These are phyloP conservation scores for Acromyrmex charruanus DNA, from an alignment of 1,140 invertebrate species.

Conservation along the genomic window DNA sequence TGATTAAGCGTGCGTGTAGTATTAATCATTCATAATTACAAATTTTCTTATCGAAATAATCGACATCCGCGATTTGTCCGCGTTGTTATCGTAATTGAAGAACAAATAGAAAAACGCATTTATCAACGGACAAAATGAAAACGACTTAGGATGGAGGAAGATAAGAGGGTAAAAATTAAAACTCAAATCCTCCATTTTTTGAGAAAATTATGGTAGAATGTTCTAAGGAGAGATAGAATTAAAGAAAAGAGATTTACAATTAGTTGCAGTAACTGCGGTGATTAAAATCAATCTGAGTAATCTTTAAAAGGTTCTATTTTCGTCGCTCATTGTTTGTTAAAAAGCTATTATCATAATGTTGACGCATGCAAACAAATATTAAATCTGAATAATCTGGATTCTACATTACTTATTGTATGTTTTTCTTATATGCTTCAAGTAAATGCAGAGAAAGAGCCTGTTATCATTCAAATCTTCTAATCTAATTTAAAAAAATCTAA, in stretches of 20 bases:
- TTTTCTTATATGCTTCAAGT: too few species aligned
- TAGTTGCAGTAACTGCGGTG: neutral
- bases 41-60: neutral
- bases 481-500: too few species aligned
- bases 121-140: neutral
- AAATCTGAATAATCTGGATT: too few species aligned
- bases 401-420: too few species aligned
- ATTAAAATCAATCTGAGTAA: too few species aligned
- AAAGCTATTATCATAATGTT: too few species aligned
- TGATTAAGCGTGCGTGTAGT: constrained; percentile 11
- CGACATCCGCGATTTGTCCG: neutral
- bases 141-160: neutral
- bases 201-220: neutral
- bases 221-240: neutral
- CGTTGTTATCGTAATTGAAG: neutral
- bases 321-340: too few species aligned
- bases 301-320: too few species aligned
- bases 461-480: too few species aligned
- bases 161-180: neutral
- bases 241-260: neutral
- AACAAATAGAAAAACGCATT: neutral
- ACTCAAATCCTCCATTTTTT: neutral
- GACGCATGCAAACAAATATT: too few species aligned
- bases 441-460: too few species aligned
- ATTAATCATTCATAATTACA: neutral